Evolutionary conservation across 2,888 invertebrate species (phyloP).

Genomic region (Antheraea assamensis): DNA sequence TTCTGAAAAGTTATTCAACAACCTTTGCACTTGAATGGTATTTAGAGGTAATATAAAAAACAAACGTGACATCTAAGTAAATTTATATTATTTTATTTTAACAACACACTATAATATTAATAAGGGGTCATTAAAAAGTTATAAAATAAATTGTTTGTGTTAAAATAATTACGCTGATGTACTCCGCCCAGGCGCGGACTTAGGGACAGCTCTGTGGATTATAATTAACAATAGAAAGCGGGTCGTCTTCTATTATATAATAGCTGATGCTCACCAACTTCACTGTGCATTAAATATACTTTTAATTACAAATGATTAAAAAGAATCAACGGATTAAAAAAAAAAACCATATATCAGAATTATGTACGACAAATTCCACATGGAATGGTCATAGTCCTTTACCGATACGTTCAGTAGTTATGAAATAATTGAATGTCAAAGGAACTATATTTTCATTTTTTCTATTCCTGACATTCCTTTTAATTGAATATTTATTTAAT

Average conservation of each 20-base stretch:
- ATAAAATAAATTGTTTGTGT: neutral
- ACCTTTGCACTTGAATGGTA: neutral
- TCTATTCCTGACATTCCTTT: no score
- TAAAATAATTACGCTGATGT: neutral
- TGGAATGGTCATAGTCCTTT: no score
- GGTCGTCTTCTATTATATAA: neutral
- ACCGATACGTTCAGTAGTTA: no score
- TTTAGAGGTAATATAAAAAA: neutral
- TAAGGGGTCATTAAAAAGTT: neutral
- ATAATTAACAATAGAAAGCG: neutral
- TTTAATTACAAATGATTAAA: no score
- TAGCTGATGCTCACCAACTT: neutral
- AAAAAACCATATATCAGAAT: no score
- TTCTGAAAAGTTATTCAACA: neutral
- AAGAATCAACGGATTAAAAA: no score
- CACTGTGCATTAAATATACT: no score
- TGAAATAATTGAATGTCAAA: no score
- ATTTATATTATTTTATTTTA: neutral
- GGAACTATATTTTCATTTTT: no score
- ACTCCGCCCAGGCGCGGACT: neutral
- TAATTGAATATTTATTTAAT: no score
- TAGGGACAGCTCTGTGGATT: neutral
- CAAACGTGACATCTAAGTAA: neutral
- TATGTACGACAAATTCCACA: no score
- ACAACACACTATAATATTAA: neutral